phyloP scores from a whole-genome alignment of 2,888 invertebrate genomes.

The Lutraria lutraria region DNA sequence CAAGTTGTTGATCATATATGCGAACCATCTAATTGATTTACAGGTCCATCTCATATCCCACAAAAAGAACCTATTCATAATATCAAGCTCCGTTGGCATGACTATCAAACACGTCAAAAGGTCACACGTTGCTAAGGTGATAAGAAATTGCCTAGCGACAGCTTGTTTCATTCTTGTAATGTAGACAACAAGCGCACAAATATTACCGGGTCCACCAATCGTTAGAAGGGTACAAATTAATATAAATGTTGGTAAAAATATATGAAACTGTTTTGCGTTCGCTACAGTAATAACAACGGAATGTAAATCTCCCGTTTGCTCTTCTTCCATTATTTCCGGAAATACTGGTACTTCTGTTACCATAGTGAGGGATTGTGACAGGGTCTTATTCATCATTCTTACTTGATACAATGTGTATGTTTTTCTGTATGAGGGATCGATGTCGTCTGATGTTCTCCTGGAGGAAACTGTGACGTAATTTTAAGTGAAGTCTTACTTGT shows the following conservation, averaged over 20 bases:
- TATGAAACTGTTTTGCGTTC: conserved; percentile 38
- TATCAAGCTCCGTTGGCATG: conserved; percentile 36
- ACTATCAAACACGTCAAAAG: conserved; percentile 40
- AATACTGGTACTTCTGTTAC: background rate
- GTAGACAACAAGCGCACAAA: conserved; percentile 36
- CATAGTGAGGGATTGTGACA: background rate
- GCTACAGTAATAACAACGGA: conserved; percentile 18
- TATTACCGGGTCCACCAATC: conserved; percentile 39
- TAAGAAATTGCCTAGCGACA: conserved; percentile 32
- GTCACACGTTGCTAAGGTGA: conserved; percentile 43
- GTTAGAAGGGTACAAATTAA: conserved; percentile 23
- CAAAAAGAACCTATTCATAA: conserved; percentile 38
- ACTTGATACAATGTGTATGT: background rate
- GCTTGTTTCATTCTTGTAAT: conserved; percentile 20
- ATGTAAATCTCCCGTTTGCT: background rate
- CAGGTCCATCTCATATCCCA: conserved; percentile 37
- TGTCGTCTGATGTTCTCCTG: background rate
- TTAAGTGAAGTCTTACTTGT: background rate
- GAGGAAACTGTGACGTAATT: background rate
- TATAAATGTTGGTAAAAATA: conserved; percentile 38
- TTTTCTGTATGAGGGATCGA: background rate
- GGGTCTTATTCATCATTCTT: background rate
- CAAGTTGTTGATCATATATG: conserved; percentile 40
- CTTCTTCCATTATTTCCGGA: background rate
- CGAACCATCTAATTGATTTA: conserved; percentile 34